A percentile compares a stretch with the other conserved stretches of the same genome.
Conservation (phyloP, 1,140 invertebrate species). For the Rhagoletis pomonella region DNA sequence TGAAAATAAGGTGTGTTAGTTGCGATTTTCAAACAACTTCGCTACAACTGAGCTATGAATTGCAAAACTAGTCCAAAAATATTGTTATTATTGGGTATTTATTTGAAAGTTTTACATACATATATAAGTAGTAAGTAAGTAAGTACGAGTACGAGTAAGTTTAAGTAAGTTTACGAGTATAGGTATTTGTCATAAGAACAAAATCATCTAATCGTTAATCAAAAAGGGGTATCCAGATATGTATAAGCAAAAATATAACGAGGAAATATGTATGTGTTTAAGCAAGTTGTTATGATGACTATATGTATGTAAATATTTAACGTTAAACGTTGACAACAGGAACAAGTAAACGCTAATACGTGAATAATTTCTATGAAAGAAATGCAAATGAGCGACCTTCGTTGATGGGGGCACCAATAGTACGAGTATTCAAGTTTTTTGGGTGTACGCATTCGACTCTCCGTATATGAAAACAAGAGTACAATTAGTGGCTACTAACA, state of each 20-base stretch:
- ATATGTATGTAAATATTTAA: too few species aligned
- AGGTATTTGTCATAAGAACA: conserved; percentile 2
- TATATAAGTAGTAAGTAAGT: neutral
- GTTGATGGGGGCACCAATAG: neutral
- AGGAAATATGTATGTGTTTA: neutral
- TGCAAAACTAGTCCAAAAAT: conserved; percentile 25
- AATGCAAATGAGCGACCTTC: neutral
- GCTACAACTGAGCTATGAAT: conserved; percentile 47
- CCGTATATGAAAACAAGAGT: neutral
- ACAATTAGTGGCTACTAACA: neutral
- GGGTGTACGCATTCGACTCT: neutral
- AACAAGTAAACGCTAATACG: neutral
- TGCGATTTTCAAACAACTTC: neutral
- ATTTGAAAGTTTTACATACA: conserved; percentile 18
- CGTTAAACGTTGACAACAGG: neutral
- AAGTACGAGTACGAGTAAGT: neutral
- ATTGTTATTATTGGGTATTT: conserved; percentile 21
- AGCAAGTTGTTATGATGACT: neutral
- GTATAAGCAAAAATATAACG: conserved; percentile 21
- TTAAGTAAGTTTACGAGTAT: conserved; percentile 5
- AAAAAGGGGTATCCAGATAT: neutral
- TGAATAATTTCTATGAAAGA: neutral
- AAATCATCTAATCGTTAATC: neutral
- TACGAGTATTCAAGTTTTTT: neutral
- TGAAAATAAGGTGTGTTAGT: conserved; percentile 47